Conservation (phyloP, 1,140 invertebrate species). For the Zaprionus vittiger region DNA sequence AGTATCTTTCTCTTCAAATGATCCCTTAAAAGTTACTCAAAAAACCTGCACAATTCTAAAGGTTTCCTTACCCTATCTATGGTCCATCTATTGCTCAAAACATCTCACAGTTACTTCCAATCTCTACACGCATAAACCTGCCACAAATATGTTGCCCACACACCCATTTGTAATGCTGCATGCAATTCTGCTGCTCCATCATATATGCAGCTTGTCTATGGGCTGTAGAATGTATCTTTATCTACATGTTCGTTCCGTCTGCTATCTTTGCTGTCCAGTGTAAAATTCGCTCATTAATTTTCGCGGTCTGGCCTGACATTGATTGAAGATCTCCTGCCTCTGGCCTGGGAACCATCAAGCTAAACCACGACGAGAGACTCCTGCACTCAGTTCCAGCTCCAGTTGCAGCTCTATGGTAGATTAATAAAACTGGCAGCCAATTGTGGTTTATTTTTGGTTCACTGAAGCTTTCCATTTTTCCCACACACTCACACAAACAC, state of each 20-base stretch:
- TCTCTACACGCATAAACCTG: constrained; percentile 64
- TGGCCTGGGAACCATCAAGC: constrained; percentile 67
- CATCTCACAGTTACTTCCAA: not conserved
- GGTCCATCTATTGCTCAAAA: no score
- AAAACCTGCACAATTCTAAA: not conserved
- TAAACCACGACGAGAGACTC: not conserved
- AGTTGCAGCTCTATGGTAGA: not conserved
- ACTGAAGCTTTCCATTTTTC: constrained; percentile 52
- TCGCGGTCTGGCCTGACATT: constrained; percentile 69
- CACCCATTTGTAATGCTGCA: constrained; percentile 22
- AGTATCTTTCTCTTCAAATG: no score
- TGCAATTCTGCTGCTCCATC: constrained; percentile 66
- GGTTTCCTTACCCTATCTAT: not conserved
- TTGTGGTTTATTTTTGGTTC: constrained; percentile 14
- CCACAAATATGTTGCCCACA: constrained; percentile 41
- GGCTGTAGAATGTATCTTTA: constrained; percentile 9
- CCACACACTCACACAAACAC: not conserved
- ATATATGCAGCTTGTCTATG: constrained; percentile 29
- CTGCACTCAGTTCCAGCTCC: not conserved
- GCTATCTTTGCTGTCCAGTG: constrained; percentile 45
- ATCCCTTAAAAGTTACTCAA: not conserved
- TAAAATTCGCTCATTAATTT: constrained; percentile 80
- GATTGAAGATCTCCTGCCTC: constrained; percentile 74
- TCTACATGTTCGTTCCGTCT: constrained; percentile 47
- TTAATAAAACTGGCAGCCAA: constrained; percentile 53